phyloP scores from a whole-genome alignment of 1,140 invertebrate species.

The Euwallacea fornicatus region DNA sequence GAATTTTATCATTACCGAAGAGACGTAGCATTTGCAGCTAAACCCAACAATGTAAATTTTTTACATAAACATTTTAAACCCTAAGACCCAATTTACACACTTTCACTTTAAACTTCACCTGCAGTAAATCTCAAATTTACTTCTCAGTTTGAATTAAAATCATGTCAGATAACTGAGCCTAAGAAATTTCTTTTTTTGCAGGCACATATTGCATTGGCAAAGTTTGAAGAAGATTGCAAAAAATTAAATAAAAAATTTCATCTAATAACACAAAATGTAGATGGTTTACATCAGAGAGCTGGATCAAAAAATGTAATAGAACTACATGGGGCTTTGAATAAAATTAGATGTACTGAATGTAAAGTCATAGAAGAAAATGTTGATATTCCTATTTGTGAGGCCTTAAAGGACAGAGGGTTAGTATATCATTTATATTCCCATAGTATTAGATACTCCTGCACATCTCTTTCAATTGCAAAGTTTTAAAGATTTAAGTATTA shows the following conservation, averaged over 20 bases:
- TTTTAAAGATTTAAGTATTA: neutral
- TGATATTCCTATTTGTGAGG: conserved; percentile 81
- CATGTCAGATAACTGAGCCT: neutral
- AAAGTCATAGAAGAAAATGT: conserved; percentile 68
- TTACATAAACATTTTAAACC: neutral
- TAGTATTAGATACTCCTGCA: neutral
- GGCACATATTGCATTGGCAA: conserved; percentile 81
- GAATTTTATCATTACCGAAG: conserved; percentile 63
- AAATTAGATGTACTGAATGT: conserved; percentile 82
- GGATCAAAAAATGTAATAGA: conserved; percentile 82
- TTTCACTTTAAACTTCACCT: neutral
- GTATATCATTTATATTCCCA: conserved; percentile 21
- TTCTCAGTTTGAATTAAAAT: neutral
- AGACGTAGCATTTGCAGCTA: conserved; percentile 57
- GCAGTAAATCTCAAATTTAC: neutral
- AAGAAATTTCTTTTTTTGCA: conserved; percentile 48
- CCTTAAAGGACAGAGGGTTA: conserved; percentile 60
- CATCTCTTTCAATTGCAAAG: neutral
- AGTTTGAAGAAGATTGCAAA: conserved; percentile 68
- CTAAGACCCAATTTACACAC: neutral
- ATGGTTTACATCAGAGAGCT: conserved; percentile 81
- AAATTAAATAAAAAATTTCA: conserved; percentile 64
- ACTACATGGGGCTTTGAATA: conserved; percentile 86
- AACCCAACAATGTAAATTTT: conserved; percentile 58
- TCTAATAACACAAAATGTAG: conserved; percentile 92